A percentile compares a stretch with the other conserved stretches of the same genome.
phyloP scores from a whole-genome alignment of 2,888 invertebrate genomes.

The Calliopum simillimum region DNA sequence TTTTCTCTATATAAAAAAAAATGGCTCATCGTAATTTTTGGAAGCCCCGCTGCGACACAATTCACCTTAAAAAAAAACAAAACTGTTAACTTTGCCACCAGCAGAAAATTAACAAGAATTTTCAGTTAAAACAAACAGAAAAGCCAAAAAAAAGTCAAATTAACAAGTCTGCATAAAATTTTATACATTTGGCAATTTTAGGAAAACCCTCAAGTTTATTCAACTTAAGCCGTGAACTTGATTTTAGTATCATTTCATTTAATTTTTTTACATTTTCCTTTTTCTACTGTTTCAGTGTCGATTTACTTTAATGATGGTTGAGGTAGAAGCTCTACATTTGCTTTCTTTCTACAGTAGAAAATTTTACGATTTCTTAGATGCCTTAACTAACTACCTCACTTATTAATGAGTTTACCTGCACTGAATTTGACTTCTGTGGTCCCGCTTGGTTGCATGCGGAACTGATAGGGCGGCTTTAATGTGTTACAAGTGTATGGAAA shows the following conservation, averaged over 20 bases:
- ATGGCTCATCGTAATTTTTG: no score
- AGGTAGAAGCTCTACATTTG: conserved; percentile 28
- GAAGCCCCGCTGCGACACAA: no score
- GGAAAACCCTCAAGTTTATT: conserved; percentile 11
- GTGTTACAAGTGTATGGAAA: background rate
- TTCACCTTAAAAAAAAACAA: no score
- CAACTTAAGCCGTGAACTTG: conserved; percentile 32
- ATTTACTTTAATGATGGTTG: conserved; percentile 17
- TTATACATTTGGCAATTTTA: background rate
- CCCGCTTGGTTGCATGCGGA: conserved; percentile 29
- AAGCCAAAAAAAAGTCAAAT: no score
- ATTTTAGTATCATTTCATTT: conserved; percentile 4
- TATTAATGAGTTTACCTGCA: background rate
- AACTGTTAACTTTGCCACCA: no score
- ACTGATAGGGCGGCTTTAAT: conserved; percentile 17
- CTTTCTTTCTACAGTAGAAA: background rate
- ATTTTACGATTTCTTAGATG: conserved; percentile 23
- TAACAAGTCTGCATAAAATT: no score
- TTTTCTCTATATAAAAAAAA: no score
- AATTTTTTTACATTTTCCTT: background rate
- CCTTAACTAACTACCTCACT: background rate
- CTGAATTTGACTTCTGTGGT: conserved; percentile 7
- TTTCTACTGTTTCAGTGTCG: background rate
- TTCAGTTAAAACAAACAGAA: no score
- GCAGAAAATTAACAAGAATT: no score